These are phyloP conservation scores for Rhysida immarginata DNA, from an alignment of 1,140 invertebrate species.

Conservation along the genomic window DNA sequence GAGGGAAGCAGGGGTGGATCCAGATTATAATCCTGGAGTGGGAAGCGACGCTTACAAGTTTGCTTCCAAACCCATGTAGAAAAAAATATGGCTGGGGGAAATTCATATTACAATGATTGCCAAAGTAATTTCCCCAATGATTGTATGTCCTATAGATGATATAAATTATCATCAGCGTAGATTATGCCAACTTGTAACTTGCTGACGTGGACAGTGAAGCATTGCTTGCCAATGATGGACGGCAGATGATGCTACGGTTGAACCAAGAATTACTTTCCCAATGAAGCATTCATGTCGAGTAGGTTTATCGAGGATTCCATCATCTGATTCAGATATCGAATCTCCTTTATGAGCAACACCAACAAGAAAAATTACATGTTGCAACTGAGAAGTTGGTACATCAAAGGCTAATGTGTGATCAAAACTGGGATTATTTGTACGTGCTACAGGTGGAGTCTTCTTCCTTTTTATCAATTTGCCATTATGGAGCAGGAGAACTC, in stretches of 20 bases:
- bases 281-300: background rate
- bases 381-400: conserved; percentile 31
- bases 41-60: no score
- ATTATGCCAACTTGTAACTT: background rate
- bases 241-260: background rate
- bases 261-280: background rate
- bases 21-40: no score
- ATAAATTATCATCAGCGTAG: no score
- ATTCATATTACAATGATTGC: no score
- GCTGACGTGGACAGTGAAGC: background rate
- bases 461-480: conserved; percentile 38
- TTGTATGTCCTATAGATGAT: no score
- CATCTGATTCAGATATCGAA: background rate
- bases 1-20: no score
- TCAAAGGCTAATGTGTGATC: conserved; percentile 40
- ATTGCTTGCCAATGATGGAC: background rate
- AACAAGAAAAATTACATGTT: conserved; percentile 17
- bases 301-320: background rate
- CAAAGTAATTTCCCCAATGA: no score
- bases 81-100: no score
- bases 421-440: conserved; percentile 29
- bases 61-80: no score
- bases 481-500: conserved; percentile 34
- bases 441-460: conserved; percentile 30
- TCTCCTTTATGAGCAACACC: background rate